These are phyloP conservation scores for Carposina sasakii DNA, from an alignment of 1,140 invertebrate species.

Conservation along the genomic window DNA sequence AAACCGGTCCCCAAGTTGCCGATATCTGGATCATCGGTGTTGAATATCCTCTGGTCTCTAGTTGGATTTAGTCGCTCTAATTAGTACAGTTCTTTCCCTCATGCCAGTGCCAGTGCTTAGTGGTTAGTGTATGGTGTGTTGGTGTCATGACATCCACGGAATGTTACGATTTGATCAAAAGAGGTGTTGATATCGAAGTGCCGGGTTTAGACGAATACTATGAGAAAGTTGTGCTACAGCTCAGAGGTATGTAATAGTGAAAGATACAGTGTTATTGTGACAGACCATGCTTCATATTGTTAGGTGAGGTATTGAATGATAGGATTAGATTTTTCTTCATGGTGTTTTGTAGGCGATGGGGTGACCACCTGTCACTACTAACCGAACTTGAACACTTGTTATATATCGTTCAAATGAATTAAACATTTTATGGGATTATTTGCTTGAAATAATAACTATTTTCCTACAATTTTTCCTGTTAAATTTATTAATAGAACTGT, in stretches of 20 bases:
- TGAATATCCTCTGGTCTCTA: constrained; percentile 62
- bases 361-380: too few species aligned
- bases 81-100: constrained; percentile 52
- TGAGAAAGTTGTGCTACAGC: constrained; percentile 73
- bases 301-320: too few species aligned
- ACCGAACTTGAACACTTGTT: too few species aligned
- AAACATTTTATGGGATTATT: too few species aligned
- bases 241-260: constrained; percentile 62
- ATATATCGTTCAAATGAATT: too few species aligned
- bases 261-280: constrained; percentile 5
- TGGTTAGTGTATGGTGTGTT: constrained; percentile 41
- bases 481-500: too few species aligned
- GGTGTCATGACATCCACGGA: constrained; percentile 68
- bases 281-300: background rate
- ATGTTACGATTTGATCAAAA: constrained; percentile 66
- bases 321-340: too few species aligned
- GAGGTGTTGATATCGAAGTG: constrained; percentile 63
- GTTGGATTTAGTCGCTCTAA: constrained; percentile 67
- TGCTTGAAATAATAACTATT: too few species aligned
- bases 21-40: constrained; percentile 62
- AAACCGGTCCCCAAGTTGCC: constrained; percentile 51
- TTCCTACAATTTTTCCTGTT: too few species aligned
- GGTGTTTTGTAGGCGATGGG: too few species aligned
- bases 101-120: constrained; percentile 17
- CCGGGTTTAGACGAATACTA: constrained; percentile 71